These are phyloP conservation scores for Drosophila malerkotliana DNA, from an alignment of 1,140 invertebrate species.

Conservation along the genomic window DNA sequence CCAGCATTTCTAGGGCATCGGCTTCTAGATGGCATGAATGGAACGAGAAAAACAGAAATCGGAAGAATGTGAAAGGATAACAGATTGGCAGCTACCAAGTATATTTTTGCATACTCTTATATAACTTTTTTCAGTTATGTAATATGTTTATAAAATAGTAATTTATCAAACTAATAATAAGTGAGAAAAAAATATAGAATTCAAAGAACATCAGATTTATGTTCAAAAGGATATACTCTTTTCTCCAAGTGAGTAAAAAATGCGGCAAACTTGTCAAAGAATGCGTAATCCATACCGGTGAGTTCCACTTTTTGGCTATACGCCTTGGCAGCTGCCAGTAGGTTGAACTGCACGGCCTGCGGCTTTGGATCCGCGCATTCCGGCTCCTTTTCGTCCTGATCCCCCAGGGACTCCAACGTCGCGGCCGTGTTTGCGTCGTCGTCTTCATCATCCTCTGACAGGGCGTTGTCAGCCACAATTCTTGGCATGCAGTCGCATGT, in stretches of 20 bases:
- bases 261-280: neutral
- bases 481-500: slow-evolving; percentile 83
- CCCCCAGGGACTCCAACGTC: neutral
- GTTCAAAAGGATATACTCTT: neutral
- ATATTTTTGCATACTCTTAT: neutral
- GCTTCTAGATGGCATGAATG: slow-evolving; percentile 1
- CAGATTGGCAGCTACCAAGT: neutral
- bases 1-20: slow-evolving; percentile 63
- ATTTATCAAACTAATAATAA: neutral
- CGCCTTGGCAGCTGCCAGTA: slow-evolving; percentile 32
- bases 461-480: slow-evolving; percentile 78
- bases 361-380: slow-evolving; percentile 18
- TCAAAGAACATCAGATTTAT: neutral
- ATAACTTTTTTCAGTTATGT: neutral
- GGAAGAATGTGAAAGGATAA: neutral
- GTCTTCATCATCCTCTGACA: slow-evolving; percentile 63
- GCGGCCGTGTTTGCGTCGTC: slow-evolving; percentile 17
- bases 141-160: neutral
- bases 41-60: neutral
- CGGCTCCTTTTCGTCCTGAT: slow-evolving; percentile 7
- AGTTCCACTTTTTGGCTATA: slow-evolving; percentile 48
- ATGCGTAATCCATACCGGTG: slow-evolving; percentile 6
- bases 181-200: neutral
- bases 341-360: slow-evolving; percentile 39
- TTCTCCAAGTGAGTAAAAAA: neutral